These are phyloP conservation scores for Pseudorasbora parva DNA, from an alignment of 2,113 vertebrate genomes.

Conservation along the genomic window DNA sequence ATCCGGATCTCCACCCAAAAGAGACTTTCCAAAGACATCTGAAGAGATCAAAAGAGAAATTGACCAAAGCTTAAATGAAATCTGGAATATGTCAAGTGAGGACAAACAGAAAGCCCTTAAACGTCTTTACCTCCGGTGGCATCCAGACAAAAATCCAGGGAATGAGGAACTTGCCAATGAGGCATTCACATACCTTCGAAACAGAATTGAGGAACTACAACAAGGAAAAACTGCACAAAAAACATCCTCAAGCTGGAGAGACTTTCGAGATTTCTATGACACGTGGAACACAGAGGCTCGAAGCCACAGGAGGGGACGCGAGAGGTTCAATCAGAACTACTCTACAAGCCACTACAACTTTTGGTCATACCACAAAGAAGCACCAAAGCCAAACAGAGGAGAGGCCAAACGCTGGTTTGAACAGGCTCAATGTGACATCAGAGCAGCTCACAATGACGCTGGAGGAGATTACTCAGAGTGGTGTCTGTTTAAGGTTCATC, in stretches of 20 bases:
- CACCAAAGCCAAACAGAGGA: slow-evolving; percentile 63
- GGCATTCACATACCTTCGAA: slow-evolving; percentile 74
- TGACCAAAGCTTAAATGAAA: slow-evolving; percentile 70
- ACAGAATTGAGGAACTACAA: slow-evolving; percentile 67
- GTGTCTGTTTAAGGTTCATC: slow-evolving; percentile 81
- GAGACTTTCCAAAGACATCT: slow-evolving; percentile 62
- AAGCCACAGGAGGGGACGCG: slow-evolving; percentile 65
- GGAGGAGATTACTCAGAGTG: slow-evolving; percentile 72
- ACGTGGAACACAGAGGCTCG: slow-evolving; percentile 76
- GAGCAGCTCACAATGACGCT: slow-evolving; percentile 67
- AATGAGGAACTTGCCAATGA: slow-evolving; percentile 64
- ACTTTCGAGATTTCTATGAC: slow-evolving; percentile 63
- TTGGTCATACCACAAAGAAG: slow-evolving; percentile 65
- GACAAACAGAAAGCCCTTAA: slow-evolving; percentile 73
- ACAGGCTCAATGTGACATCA: slow-evolving; percentile 79
- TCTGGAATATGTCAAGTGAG: slow-evolving; percentile 70
- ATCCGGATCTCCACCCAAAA: neutral
- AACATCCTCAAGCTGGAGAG: neutral
- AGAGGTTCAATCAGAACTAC: slow-evolving; percentile 54
- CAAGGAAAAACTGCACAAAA: slow-evolving; percentile 14
- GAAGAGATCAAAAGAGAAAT: slow-evolving; percentile 78
- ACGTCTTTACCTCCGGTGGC: slow-evolving; percentile 80
- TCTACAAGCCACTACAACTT: slow-evolving; percentile 68
- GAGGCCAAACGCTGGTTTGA: slow-evolving; percentile 78
- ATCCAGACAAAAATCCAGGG: slow-evolving; percentile 80